Evolutionary conservation across 2,113 vertebrate species (phyloP).

Genomic region (Cacatua alba): DNA sequence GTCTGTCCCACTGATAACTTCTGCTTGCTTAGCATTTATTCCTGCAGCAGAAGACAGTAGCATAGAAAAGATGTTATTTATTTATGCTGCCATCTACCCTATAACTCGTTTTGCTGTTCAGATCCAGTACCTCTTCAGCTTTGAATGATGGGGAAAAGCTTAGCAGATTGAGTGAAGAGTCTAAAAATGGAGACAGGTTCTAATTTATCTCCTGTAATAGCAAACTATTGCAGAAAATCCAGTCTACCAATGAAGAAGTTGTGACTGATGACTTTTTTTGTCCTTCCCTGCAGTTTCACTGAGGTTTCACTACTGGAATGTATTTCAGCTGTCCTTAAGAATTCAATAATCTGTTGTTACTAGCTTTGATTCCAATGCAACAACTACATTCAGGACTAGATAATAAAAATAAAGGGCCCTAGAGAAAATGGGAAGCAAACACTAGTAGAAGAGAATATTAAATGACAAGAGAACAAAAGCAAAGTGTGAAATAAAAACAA

Average conservation of each 20-base stretch:
- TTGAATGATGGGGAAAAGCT: neutral
- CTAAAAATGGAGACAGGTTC: neutral
- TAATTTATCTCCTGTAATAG: neutral
- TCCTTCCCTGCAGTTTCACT: neutral
- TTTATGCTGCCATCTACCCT: neutral
- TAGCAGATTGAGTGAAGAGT: neutral
- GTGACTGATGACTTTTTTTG: neutral
- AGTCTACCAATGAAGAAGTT: neutral
- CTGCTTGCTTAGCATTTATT: neutral
- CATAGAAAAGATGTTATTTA: neutral
- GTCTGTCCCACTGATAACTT: neutral
- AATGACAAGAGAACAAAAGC: conserved; percentile 60
- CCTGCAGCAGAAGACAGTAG: neutral
- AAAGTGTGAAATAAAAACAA: conserved; percentile 62
- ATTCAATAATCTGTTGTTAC: neutral
- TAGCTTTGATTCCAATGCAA: neutral
- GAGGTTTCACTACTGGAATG: neutral
- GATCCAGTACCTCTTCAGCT: neutral
- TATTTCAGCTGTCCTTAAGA: neutral
- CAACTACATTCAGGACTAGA: conserved; percentile 6
- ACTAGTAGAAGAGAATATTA: conserved; percentile 29
- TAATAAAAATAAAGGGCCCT: conserved; percentile 37
- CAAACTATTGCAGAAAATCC: neutral
- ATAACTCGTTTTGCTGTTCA: neutral
- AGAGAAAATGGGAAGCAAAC: conserved; percentile 48